Percentiles rank a stretch among this genome's conserved stretches.
Evolutionary conservation across 37 sponge, comb jelly and placozoan species (phyloP).

Genomic region (Spongilla lacustris): DNA sequence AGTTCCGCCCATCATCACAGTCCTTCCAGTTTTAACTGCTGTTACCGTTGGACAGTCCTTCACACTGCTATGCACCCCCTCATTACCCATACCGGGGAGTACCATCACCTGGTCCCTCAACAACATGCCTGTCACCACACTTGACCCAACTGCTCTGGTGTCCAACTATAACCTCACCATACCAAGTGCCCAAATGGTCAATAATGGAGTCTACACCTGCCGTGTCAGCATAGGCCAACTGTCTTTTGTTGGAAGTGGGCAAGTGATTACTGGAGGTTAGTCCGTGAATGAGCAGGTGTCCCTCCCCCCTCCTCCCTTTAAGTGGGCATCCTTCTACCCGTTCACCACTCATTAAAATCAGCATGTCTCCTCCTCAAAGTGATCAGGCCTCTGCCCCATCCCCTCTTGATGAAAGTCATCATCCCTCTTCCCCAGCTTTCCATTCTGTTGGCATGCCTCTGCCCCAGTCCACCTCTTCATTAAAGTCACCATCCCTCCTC

Average conservation of each 20-base stretch:
- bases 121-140: slow-evolving; percentile 9
- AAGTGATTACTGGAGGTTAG: slow-evolving; percentile 64
- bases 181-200: neutral
- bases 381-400: too few species aligned
- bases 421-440: too few species aligned
- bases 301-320: neutral
- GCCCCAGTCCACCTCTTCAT: too few species aligned
- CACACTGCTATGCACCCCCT: slow-evolving; percentile 33
- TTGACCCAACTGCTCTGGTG: neutral
- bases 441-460: too few species aligned
- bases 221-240: slow-evolving; percentile 27
- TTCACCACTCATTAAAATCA: neutral
- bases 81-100: neutral
- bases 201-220: slow-evolving; percentile 54
- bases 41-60: slow-evolving; percentile 26
- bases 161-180: slow-evolving; percentile 8
- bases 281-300: neutral
- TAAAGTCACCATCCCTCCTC: too few species aligned
- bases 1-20: slow-evolving; percentile 47
- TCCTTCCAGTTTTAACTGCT: neutral
- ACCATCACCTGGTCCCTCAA: slow-evolving; percentile 47
- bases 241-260: slow-evolving; percentile 16
- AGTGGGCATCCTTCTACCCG: neutral
- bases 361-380: too few species aligned
- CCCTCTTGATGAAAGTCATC: too few species aligned